phyloP scores from a whole-genome alignment of 2,113 vertebrate genomes.

The Oreochromis aureus region DNA sequence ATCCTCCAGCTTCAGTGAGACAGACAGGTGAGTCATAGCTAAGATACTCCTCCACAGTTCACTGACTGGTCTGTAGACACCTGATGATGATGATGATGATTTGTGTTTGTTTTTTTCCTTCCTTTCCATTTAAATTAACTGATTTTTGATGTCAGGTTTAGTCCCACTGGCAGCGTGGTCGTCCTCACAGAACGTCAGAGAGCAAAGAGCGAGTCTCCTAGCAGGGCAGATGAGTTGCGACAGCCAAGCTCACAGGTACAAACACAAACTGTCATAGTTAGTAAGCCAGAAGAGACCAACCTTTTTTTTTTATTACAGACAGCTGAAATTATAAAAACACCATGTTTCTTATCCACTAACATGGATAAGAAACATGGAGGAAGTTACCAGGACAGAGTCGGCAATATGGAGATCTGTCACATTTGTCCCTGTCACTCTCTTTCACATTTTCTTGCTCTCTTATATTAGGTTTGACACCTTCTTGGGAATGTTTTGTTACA shows the following conservation, averaged over 20 bases:
- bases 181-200: constrained; percentile 85
- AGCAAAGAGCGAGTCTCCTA: constrained; percentile 93
- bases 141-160: constrained; percentile 76
- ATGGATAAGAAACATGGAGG: not conserved
- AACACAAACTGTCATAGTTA: not conserved
- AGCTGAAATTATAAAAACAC: not conserved
- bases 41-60: not conserved
- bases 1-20: constrained; percentile 87
- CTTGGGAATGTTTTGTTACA: not conserved
- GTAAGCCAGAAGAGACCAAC: not conserved
- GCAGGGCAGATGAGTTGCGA: constrained; percentile 80
- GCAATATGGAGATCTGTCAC: not conserved
- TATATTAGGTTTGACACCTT: not conserved
- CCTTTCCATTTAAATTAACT: not conserved
- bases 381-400: not conserved
- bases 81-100: not conserved
- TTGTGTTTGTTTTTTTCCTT: not conserved
- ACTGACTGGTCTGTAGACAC: not conserved
- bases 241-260: constrained; percentile 54
- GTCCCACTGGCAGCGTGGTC: constrained; percentile 91
- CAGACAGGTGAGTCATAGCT: constrained; percentile 81
- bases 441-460: not conserved
- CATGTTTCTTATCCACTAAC: not conserved
- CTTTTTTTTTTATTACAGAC: not conserved
- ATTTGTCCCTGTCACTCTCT: not conserved